phyloP scores from a whole-genome alignment of 2,113 vertebrate species.

The Ctenomys sociabilis region DNA sequence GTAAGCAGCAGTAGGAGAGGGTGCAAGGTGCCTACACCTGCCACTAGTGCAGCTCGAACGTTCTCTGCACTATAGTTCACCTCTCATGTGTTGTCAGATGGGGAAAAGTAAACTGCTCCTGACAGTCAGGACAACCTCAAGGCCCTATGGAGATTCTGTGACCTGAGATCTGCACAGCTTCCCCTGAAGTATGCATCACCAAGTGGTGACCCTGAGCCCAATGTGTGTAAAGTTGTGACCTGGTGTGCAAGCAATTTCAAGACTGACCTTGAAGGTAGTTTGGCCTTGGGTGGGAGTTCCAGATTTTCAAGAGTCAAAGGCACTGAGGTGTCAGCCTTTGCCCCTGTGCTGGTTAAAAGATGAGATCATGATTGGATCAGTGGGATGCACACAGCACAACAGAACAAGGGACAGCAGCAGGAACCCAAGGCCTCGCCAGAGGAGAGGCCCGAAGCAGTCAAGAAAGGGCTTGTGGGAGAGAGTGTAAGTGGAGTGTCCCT shows the following conservation, averaged over 20 bases:
- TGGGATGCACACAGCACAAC: neutral
- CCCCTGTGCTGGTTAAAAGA: neutral
- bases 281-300: neutral
- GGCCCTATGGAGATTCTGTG: no score
- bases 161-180: no score
- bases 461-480: neutral
- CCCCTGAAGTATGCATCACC: neutral
- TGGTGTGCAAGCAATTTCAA: neutral
- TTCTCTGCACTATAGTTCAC: no score
- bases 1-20: no score
- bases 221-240: neutral
- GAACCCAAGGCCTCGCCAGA: neutral
- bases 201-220: neutral
- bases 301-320: neutral
- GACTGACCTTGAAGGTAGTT: neutral
- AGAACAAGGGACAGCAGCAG: neutral
- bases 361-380: neutral
- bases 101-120: no score
- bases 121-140: no score
- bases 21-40: no score
- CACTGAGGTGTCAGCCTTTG: neutral
- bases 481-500: neutral
- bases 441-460: neutral
- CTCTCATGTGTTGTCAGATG: no score
- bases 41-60: no score